Conservation (phyloP, 2,888 invertebrate genomes). For the Linnaemya vulpina region DNA sequence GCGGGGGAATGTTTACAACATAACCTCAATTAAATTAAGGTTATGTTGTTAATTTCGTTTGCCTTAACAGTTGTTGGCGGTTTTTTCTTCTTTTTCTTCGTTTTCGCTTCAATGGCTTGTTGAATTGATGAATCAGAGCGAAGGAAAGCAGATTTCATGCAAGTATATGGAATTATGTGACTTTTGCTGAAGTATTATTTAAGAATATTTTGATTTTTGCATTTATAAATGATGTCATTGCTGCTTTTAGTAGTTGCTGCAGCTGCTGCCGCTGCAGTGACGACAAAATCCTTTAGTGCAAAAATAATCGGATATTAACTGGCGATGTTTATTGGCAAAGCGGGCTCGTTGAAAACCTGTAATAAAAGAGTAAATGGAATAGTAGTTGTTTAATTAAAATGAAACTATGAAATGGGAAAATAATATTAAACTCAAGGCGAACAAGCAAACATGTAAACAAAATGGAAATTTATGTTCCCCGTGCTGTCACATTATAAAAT, state of each 20-base stretch:
- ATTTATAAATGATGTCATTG: conserved; percentile 70
- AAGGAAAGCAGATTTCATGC: conserved; percentile 39
- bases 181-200: conserved; percentile 64
- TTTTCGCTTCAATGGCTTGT: conserved; percentile 59
- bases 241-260: conserved; percentile 17
- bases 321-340: conserved; percentile 20
- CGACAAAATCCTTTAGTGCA: conserved; percentile 36
- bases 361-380: conserved; percentile 44
- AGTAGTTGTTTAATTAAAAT: not conserved
- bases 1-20: conserved; percentile 44
- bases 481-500: too few species aligned
- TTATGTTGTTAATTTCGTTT: conserved; percentile 62
- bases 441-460: too few species aligned
- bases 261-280: not conserved
- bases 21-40: conserved; percentile 70
- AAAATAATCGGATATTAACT: conserved; percentile 49
- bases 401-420: not conserved
- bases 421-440: not conserved
- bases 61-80: conserved; percentile 24
- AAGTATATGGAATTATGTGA: conserved; percentile 57
- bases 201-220: conserved; percentile 67
- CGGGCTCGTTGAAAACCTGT: conserved; percentile 57
- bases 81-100: conserved; percentile 40
- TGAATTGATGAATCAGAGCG: conserved; percentile 42
- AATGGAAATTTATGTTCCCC: too few species aligned